Conservation (phyloP, 1,140 invertebrate species). For the Heliconius nattereri region DNA sequence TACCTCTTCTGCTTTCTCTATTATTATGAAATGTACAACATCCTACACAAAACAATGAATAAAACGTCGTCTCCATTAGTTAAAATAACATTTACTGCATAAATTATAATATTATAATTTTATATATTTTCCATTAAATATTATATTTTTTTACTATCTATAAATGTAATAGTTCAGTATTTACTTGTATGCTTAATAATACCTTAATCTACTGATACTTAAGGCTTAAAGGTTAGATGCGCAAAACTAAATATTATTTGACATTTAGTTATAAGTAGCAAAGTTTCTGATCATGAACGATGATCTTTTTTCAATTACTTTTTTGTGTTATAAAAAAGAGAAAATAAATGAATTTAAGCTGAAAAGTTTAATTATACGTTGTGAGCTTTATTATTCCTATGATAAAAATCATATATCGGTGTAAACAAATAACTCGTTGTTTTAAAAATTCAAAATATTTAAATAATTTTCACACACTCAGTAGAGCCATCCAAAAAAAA, state of each 20-base stretch:
- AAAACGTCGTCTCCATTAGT: no score
- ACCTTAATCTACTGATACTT: not conserved
- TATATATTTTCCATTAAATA: no score
- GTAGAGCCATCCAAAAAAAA: not conserved
- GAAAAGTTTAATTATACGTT: no score
- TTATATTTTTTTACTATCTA: not conserved
- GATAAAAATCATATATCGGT: no score
- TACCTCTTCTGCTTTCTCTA: no score
- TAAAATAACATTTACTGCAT: no score
- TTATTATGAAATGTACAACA: no score
- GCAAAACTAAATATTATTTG: slow-evolving; percentile 11
- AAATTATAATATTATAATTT: no score
- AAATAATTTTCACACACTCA: not conserved
- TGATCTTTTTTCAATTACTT: not conserved
- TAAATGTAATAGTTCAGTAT: not conserved
- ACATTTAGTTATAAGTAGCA: not conserved
- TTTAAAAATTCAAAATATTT: not conserved
- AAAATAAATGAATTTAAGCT: not conserved
- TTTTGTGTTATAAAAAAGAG: not conserved
- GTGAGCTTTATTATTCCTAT: no score
- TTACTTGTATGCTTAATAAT: not conserved
- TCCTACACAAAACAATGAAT: no score
- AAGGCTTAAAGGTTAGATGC: not conserved
- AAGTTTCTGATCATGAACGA: no score
- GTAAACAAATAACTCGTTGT: not conserved